A percentile compares a stretch with the other conserved stretches of the same genome.
Conservation (phyloP, 2,888 invertebrate species). For the Drosophila ezoana region DNA sequence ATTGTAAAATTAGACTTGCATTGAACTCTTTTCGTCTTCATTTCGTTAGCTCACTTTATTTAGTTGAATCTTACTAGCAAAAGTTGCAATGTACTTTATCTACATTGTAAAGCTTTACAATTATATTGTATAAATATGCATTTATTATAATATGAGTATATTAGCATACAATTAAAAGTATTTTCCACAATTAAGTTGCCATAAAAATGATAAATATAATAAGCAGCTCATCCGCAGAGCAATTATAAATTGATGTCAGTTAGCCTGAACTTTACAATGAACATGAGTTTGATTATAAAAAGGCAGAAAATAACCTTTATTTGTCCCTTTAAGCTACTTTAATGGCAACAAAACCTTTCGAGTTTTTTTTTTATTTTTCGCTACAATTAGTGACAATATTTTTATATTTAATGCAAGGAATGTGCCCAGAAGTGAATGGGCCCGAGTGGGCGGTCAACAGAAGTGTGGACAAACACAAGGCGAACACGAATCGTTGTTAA, state of each 20-base stretch:
- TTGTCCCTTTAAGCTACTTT: too few species aligned
- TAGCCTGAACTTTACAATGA: not conserved
- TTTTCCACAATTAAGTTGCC: not conserved
- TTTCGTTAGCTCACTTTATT: not conserved
- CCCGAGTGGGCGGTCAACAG: conserved; percentile 15
- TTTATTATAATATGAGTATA: too few species aligned
- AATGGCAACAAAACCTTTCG: too few species aligned
- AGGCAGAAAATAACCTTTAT: too few species aligned
- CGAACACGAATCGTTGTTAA: conserved; percentile 64
- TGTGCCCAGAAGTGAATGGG: not conserved
- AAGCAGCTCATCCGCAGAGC: not conserved
- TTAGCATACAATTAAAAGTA: not conserved
- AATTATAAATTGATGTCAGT: not conserved
- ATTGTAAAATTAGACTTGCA: not conserved
- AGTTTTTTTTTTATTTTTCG: not conserved
- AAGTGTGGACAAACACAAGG: conserved; percentile 12
- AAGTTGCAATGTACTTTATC: not conserved
- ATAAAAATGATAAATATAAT: not conserved
- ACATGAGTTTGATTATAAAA: not conserved
- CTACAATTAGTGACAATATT: not conserved
- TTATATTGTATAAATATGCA: too few species aligned
- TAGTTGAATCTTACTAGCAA: not conserved
- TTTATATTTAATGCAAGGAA: not conserved
- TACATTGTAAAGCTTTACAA: not conserved
- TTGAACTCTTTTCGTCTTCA: too few species aligned